These are phyloP conservation scores for Sciurus niger DNA, from an alignment of 2,113 vertebrate species.

Conservation along the genomic window DNA sequence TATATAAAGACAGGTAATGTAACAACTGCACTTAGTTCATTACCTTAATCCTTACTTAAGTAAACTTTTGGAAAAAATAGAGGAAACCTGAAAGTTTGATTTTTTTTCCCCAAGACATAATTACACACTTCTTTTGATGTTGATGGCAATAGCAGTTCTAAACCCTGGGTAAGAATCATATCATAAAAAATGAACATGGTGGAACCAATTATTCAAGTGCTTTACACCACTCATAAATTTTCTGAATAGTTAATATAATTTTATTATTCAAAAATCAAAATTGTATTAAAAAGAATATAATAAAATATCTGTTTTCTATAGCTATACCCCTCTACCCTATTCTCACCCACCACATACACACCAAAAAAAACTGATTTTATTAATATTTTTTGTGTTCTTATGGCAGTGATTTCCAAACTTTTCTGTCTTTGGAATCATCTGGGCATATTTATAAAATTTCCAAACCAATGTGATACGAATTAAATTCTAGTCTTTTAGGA, in stretches of 20 bases:
- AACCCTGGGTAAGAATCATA: not conserved
- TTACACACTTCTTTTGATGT: not conserved
- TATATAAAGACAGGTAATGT: constrained; percentile 93
- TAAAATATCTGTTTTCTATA: not conserved
- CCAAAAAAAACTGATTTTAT: not conserved
- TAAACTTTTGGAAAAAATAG: not conserved
- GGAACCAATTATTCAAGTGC: constrained; percentile 27
- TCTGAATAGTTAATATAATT: not conserved
- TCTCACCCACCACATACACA: not conserved
- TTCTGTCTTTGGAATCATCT: not conserved
- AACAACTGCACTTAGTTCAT: not conserved
- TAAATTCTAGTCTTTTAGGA: not conserved
- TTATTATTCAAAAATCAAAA: constrained; percentile 32
- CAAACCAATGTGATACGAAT: not conserved
- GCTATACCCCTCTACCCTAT: not conserved
- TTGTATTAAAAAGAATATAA: not conserved
- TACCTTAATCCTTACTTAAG: not conserved
- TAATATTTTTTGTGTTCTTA: constrained; percentile 12
- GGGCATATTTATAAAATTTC: not conserved
- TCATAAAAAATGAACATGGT: constrained; percentile 7
- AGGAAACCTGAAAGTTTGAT: not conserved
- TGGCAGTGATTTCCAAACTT: not conserved
- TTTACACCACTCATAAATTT: not conserved
- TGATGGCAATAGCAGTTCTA: not conserved
- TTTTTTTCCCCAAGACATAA: constrained; percentile 13